Evolutionary conservation across 2,797 vertebrate species (phyloP).

Genomic region (Pseudopleuronectes americanus): DNA sequence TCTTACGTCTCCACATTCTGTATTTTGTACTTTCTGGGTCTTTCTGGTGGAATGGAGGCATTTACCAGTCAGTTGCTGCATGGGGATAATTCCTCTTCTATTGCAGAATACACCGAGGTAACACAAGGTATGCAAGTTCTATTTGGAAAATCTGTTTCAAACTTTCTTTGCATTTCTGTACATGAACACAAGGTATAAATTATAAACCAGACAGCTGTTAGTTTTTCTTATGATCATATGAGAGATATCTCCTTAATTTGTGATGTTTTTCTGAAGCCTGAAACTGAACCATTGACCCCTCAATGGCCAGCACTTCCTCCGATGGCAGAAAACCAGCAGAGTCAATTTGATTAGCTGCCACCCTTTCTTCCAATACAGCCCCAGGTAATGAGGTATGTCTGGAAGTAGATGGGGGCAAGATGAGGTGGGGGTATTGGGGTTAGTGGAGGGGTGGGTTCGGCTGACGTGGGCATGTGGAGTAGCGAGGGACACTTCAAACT

Average conservation of each 20-base stretch:
- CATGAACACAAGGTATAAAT: not conserved
- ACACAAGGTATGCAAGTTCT: not conserved
- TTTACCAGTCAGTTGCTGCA: too few relatives aligned
- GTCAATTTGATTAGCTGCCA: conserved; percentile 82
- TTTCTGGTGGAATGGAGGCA: too few relatives aligned
- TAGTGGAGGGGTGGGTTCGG: conserved; percentile 1
- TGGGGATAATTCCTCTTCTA: not conserved
- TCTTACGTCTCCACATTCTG: too few relatives aligned
- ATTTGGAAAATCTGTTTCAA: not conserved
- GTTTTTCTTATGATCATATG: not conserved
- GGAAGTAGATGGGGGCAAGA: conserved; percentile 69
- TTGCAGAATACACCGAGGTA: not conserved
- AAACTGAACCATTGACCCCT: conserved; percentile 72
- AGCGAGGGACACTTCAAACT: conserved; percentile 67
- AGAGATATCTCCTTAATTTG: conserved; percentile 13
- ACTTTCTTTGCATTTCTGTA: not conserved
- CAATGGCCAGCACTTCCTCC: conserved; percentile 50
- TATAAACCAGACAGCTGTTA: not conserved
- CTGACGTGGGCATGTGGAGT: conserved; percentile 50
- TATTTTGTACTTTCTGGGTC: too few relatives aligned
- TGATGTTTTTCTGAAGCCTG: conserved; percentile 38
- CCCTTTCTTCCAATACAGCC: conserved; percentile 74
- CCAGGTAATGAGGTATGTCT: conserved; percentile 84
- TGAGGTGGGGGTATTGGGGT: conserved; percentile 50
- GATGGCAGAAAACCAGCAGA: conserved; percentile 72